These are phyloP conservation scores for Apus apus DNA, from an alignment of 2,113 vertebrate genomes.

Conservation along the genomic window DNA sequence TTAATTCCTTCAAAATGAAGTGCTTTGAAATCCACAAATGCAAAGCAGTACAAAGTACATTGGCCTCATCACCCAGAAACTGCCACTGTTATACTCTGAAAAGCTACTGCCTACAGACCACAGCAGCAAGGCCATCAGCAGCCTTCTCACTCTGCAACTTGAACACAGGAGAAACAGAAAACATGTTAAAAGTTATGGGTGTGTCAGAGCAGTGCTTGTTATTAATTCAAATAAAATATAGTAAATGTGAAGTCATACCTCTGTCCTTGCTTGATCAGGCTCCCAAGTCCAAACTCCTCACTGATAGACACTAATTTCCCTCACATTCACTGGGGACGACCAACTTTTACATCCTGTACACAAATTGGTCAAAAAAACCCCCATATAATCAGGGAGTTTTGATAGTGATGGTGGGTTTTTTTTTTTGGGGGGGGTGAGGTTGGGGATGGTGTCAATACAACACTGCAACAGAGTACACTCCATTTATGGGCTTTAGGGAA, in stretches of 20 bases:
- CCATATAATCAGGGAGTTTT: background rate
- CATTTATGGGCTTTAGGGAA: background rate
- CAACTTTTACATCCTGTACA: background rate
- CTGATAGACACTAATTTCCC: too few relatives aligned
- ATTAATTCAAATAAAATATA: background rate
- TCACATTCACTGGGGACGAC: background rate
- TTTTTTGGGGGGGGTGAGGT: fast-evolving
- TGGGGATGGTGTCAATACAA: background rate
- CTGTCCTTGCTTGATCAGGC: background rate
- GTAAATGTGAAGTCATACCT: background rate
- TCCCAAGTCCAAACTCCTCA: background rate
- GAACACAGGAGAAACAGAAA: background rate
- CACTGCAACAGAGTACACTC: background rate
- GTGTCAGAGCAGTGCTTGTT: background rate
- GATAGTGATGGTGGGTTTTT: background rate
- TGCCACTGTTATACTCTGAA: background rate
- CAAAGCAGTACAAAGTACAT: too few relatives aligned
- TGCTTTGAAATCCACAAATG: background rate
- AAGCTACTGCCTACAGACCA: background rate
- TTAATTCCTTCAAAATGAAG: background rate
- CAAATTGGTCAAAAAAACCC: background rate
- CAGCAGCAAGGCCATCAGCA: background rate
- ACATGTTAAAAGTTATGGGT: fast-evolving
- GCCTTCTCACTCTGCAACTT: background rate
- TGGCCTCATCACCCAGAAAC: background rate